Conservation (phyloP, 2,113 vertebrate species). For the Pygoscelis adeliae region DNA sequence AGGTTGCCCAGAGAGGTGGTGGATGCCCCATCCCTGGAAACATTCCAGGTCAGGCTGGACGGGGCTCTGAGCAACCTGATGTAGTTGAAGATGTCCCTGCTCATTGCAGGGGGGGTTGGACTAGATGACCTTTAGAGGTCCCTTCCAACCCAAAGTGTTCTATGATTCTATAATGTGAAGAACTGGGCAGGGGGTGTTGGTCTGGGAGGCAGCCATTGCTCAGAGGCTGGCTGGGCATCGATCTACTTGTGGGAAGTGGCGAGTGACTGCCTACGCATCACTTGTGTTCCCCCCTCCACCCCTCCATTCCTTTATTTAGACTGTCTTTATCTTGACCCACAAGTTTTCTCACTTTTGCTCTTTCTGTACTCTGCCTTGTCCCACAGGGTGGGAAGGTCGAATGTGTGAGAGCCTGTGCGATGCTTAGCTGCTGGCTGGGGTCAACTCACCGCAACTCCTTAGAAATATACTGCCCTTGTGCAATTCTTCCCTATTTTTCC, state of each 20-base stretch:
- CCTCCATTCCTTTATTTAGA: neutral
- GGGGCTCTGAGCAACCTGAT: too few species aligned
- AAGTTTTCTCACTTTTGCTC: neutral
- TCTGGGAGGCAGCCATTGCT: neutral
- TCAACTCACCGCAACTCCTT: neutral
- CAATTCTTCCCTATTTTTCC: neutral
- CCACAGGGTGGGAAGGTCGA: accelerated
- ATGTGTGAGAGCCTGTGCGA: accelerated
- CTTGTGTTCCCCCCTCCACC: neutral
- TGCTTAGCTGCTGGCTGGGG: neutral
- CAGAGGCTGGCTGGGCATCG: neutral
- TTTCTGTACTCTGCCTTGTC: neutral
- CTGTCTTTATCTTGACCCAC: neutral
- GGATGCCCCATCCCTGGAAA: too few species aligned
- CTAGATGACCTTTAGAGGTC: too few species aligned
- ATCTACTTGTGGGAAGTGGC: neutral
- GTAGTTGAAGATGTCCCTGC: too few species aligned
- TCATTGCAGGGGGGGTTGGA: too few species aligned
- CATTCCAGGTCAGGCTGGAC: too few species aligned
- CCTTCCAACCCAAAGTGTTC: too few species aligned
- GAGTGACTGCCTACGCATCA: neutral
- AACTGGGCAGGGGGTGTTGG: neutral
- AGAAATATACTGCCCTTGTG: neutral
- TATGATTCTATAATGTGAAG: neutral
- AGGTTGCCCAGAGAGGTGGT: too few species aligned